Percentiles rank a stretch among this genome's conserved stretches.
These are phyloP conservation scores for Acromyrmex echinatior DNA, from an alignment of 1,140 invertebrate species.

Conservation along the genomic window DNA sequence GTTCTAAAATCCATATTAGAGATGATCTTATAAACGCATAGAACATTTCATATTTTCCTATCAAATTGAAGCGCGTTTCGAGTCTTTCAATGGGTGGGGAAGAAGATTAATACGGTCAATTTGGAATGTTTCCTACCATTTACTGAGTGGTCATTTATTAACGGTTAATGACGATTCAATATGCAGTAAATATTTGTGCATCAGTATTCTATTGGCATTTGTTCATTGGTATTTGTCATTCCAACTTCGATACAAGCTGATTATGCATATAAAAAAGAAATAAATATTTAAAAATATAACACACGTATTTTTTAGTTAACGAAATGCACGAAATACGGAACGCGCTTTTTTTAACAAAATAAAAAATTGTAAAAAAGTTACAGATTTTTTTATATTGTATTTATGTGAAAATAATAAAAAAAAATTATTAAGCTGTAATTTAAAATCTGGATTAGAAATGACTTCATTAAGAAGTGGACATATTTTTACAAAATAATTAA, in stretches of 20 bases:
- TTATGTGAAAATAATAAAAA: too few relatives aligned
- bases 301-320: too few relatives aligned
- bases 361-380: too few relatives aligned
- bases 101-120: constrained; percentile 16
- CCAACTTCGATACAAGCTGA: neutral
- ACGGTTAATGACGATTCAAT: constrained; percentile 24
- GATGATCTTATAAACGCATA: neutral
- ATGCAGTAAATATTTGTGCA: constrained; percentile 1
- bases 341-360: too few relatives aligned
- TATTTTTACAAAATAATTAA: too few relatives aligned
- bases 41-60: neutral
- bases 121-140: neutral
- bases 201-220: neutral
- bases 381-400: too few relatives aligned
- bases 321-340: too few relatives aligned
- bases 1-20: constrained; percentile 1
- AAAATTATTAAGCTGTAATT: too few relatives aligned
- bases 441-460: too few relatives aligned
- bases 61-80: neutral
- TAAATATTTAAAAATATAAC: too few relatives aligned
- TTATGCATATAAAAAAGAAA: neutral
- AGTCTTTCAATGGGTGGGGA: neutral
- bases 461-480: too few relatives aligned
- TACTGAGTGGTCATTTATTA: constrained; percentile 1
- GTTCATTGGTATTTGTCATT: neutral